Evolutionary conservation across 2,888 invertebrate genomes (phyloP).

Genomic region (Stenolophus ochropezus): DNA sequence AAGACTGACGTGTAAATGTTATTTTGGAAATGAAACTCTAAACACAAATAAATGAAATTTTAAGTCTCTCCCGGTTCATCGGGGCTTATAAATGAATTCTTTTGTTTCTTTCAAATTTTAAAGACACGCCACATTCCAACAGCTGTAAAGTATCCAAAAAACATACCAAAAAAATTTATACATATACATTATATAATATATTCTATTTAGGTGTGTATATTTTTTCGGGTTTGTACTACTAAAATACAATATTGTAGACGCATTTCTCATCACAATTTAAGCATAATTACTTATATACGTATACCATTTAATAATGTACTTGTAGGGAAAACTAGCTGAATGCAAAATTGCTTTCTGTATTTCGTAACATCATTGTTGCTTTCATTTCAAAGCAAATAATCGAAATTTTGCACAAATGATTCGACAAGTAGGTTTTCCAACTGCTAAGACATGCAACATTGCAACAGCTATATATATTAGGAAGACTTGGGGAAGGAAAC

Average conservation of each 20-base stretch:
- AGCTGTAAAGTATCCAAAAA: conserved; percentile 68
- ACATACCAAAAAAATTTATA: conserved; percentile 64
- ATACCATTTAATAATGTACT: conserved; percentile 64
- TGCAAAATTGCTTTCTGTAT: conserved; percentile 70
- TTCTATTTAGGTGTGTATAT: conserved; percentile 70
- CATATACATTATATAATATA: conserved; percentile 63
- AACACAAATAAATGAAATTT: conserved; percentile 64
- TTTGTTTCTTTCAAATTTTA: conserved; percentile 55
- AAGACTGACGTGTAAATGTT: conserved; percentile 75
- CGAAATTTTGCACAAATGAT: conserved; percentile 58
- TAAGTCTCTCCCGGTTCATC: conserved; percentile 60
- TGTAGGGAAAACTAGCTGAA: conserved; percentile 65
- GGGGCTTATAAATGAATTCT: conserved; percentile 54
- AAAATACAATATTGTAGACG: conserved; percentile 71
- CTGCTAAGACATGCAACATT: conserved; percentile 7
- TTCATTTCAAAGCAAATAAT: conserved; percentile 63
- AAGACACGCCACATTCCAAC: conserved; percentile 65
- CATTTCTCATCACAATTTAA: conserved; percentile 71
- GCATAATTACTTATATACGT: conserved; percentile 68
- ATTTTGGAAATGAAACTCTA: conserved; percentile 72
- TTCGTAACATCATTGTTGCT: conserved; percentile 70
- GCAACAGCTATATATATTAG: conserved; percentile 2
- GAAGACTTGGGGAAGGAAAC: conserved; percentile 40
- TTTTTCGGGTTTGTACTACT: conserved; percentile 69
- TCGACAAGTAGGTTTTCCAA: conserved; percentile 32